Evolutionary conservation across 2,888 invertebrate species (phyloP), one percentile per base, ranked within the genome.

Genomic region (Mamestra brassicae): DNA sequence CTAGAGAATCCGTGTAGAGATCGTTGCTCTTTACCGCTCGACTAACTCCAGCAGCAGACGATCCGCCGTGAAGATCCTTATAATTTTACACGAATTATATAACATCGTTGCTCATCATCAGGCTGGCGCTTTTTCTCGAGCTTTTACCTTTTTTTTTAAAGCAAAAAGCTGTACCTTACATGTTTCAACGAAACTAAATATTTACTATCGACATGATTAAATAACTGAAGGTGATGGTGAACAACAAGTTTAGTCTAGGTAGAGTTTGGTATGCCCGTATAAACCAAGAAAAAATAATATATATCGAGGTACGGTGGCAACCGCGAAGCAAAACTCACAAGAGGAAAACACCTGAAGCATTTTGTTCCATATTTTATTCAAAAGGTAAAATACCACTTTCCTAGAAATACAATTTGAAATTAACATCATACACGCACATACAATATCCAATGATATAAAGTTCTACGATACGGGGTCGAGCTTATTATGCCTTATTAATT

Each of bases 1-100:
- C 45, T 77, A 76, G 52, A 71, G 52, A 80, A 80, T 77, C 83
- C 70, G 66, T 77, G 69, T 63, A 71, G 83, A 80, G 80, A 80
- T 83, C 78, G 68, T 83, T 78, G 80, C 71, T 78, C 83, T 83
- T 68, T 83, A 71, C 67, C 71, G 83, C 80, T 77, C 78, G 83
- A 83, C 78, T 71, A 80, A 63, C 71, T 83, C 57, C 58, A 76
- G 34, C 66, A 81, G 50, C 76, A 50, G 66, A 77, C 26, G 26
- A 26, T 26, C 58, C 36, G 54, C 57, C 42, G 66, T 45, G 50
- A 82, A 58, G n/a, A 66, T 76, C 66, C 83, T 70, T 67, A 58
- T 26, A 57, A 81, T 38, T 36, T 26, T 34, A 58, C n/a, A 69
- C 7, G n/a, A 42, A 64, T 68, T 36, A 45, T 11, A 11, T 34